Conservation (phyloP, 2,797 vertebrate genomes). For the Eleutherodactylus coqui region DNA sequence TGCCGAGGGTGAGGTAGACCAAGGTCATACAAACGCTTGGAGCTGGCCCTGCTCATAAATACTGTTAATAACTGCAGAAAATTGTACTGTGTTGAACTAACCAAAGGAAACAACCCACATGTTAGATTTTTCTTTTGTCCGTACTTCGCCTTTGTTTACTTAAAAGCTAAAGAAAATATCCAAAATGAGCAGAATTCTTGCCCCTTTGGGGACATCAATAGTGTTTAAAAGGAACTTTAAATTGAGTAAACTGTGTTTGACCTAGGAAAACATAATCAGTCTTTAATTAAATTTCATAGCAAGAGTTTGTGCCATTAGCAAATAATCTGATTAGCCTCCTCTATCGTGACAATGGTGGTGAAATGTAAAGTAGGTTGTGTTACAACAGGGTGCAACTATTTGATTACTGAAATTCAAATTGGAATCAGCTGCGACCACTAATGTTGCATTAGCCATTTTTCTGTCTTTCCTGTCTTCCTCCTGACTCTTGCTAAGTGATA, state of each 20-base stretch:
- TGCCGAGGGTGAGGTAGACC: not conserved
- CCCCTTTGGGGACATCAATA: conserved; percentile 11
- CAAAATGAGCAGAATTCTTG: not conserved
- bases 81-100: not conserved
- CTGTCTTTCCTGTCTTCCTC: not conserved
- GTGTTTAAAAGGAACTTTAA: not conserved
- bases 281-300: conserved; percentile 47
- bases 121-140: not conserved
- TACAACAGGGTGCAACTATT: conserved; percentile 49
- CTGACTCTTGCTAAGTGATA: conserved; percentile 24
- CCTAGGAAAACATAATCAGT: conserved; percentile 2
- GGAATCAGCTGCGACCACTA: conserved; percentile 51
- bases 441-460: conserved; percentile 33
- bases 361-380: conserved; percentile 23
- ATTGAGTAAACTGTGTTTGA: conserved; percentile 20
- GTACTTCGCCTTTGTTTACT: not conserved
- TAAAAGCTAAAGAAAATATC: not conserved
- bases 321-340: conserved; percentile 46
- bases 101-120: not conserved
- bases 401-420: conserved; percentile 48
- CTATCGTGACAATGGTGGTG: conserved; percentile 30
- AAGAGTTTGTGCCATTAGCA: conserved; percentile 26
- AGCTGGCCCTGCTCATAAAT: not conserved
- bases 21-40: not conserved
- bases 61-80: not conserved